phyloP scores from a whole-genome alignment of 2,888 invertebrate species.

The Ligdia adustata region DNA sequence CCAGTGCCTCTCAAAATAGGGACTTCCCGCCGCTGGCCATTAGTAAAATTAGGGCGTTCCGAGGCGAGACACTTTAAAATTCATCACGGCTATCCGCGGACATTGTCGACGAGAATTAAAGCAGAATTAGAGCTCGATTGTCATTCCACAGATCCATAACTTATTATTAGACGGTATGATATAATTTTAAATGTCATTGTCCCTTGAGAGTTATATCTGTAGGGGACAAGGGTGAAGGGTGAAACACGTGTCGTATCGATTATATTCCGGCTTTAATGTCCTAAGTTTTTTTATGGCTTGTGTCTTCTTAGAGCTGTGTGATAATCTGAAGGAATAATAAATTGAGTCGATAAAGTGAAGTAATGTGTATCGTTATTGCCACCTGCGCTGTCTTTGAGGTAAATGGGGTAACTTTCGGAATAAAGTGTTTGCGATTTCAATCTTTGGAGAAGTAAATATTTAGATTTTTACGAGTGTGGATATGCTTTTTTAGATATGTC shows the following conservation, averaged over 20 bases:
- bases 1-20: slow-evolving; percentile 50
- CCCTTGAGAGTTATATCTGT: slow-evolving; percentile 62
- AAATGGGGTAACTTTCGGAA: slow-evolving; percentile 13
- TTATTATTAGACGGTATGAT: slow-evolving; percentile 51
- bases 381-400: slow-evolving; percentile 21
- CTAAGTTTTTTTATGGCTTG: slow-evolving; percentile 38
- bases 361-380: too few relatives aligned
- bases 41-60: slow-evolving; percentile 67
- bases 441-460: not conserved
- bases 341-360: slow-evolving; percentile 22
- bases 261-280: slow-evolving; percentile 50
- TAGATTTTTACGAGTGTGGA: too few relatives aligned
- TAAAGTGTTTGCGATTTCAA: slow-evolving; percentile 5
- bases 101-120: slow-evolving; percentile 42
- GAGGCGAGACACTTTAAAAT: slow-evolving; percentile 56
- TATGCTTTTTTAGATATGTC: too few relatives aligned
- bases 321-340: slow-evolving; percentile 33
- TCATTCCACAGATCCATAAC: slow-evolving; percentile 39
- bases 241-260: slow-evolving; percentile 62
- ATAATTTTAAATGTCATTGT: slow-evolving; percentile 79
- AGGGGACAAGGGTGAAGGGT: slow-evolving; percentile 71
- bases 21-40: slow-evolving; percentile 54
- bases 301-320: slow-evolving; percentile 27
- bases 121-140: slow-evolving; percentile 63
- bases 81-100: slow-evolving; percentile 54